Evolutionary conservation across 2,888 invertebrate species (phyloP).

Genomic region (Reticulitermes lucifugus): DNA sequence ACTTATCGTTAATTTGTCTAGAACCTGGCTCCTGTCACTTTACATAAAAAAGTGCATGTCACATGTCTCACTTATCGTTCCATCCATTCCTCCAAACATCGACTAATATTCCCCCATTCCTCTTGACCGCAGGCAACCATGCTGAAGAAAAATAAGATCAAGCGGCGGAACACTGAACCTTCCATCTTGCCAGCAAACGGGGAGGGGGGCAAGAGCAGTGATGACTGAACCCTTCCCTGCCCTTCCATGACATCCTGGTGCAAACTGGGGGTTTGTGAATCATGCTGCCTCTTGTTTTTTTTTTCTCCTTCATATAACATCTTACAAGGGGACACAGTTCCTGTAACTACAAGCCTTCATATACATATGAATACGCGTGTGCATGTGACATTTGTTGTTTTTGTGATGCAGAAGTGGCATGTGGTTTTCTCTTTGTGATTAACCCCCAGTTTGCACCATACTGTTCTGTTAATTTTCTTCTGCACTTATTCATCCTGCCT

Average conservation of each 20-base stretch:
- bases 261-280: constrained; percentile 30
- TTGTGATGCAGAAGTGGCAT: not conserved
- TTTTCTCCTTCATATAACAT: constrained; percentile 15
- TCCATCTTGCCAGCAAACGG: constrained; percentile 79
- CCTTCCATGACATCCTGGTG: constrained; percentile 31
- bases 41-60: constrained; percentile 40
- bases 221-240: constrained; percentile 63
- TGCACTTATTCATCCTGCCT: constrained; percentile 15
- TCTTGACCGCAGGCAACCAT: constrained; percentile 89
- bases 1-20: constrained; percentile 28
- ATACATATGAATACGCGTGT: not conserved
- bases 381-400: constrained; percentile 6
- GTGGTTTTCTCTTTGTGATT: not conserved
- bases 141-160: constrained; percentile 99
- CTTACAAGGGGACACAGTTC: not conserved
- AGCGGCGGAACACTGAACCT: constrained; percentile 90
- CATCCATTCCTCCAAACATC: constrained; percentile 52
- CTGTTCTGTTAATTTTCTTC: constrained; percentile 11
- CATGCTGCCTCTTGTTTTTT: not conserved
- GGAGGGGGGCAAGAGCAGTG: constrained; percentile 75
- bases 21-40: constrained; percentile 14
- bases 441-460: constrained; percentile 21
- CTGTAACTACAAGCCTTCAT: not conserved
- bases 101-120: constrained; percentile 60
- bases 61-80: constrained; percentile 35